These are phyloP conservation scores for Parnassius smintheus DNA, from an alignment of 2,888 invertebrate species.

Conservation along the genomic window DNA sequence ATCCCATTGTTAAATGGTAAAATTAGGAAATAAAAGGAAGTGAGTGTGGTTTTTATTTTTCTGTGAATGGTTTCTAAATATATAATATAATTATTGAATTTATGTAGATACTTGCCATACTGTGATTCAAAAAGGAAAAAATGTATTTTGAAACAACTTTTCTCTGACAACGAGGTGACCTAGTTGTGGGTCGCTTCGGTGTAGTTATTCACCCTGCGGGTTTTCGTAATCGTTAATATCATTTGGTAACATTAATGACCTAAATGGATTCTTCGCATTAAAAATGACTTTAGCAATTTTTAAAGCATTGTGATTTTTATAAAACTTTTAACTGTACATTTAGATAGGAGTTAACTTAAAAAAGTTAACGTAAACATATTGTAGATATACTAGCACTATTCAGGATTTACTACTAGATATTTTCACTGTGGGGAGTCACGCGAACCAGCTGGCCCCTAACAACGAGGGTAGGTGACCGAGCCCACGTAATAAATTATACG, in stretches of 20 bases:
- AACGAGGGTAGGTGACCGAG: slow-evolving; percentile 17
- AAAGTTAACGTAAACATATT: neutral
- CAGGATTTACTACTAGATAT: slow-evolving; percentile 12
- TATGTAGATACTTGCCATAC: no score
- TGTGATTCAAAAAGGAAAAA: no score
- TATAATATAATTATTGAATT: no score
- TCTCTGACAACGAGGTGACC: slow-evolving; percentile 15
- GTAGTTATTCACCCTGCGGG: neutral
- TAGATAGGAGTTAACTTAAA: neutral
- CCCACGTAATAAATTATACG: slow-evolving; percentile 21
- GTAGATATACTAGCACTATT: slow-evolving; percentile 4
- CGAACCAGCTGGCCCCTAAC: slow-evolving; percentile 7
- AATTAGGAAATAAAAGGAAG: no score
- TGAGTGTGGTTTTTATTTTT: no score
- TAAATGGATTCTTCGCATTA: slow-evolving; percentile 19
- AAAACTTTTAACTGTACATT: neutral
- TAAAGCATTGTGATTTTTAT: neutral
- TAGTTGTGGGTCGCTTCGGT: slow-evolving; percentile 1
- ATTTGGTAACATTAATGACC: slow-evolving; percentile 19
- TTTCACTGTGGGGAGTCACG: slow-evolving; percentile 19
- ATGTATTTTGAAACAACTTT: neutral
- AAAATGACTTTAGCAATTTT: slow-evolving; percentile 12
- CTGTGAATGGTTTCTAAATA: no score
- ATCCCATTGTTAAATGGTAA: no score
- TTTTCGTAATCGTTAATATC: slow-evolving; percentile 20